Evolutionary conservation across 2,888 invertebrate species (phyloP).

Genomic region (Loripinus fragilis): DNA sequence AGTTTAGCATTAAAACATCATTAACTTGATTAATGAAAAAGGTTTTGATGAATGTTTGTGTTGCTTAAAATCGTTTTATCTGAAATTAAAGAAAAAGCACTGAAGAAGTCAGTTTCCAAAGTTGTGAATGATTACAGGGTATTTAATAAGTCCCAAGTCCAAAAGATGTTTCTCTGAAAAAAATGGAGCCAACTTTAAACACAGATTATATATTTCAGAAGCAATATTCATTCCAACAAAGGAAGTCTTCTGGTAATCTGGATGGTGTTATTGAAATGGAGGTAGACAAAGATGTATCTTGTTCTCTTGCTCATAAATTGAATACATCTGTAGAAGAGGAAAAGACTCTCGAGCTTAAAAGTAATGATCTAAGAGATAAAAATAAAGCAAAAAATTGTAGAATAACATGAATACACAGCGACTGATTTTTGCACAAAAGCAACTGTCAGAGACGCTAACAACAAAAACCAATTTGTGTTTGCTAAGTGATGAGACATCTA

Average conservation of each 20-base stretch:
- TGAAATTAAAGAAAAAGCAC: slow-evolving; percentile 1
- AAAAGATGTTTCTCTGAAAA: not conserved
- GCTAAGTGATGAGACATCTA: slow-evolving; percentile 52
- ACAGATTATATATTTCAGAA: slow-evolving; percentile 1
- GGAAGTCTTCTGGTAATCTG: slow-evolving; percentile 8
- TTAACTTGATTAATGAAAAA: not conserved
- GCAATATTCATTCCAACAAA: slow-evolving; percentile 1
- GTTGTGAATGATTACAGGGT: not conserved
- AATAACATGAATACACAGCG: slow-evolving; percentile 49
- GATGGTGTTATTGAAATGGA: slow-evolving; percentile 1
- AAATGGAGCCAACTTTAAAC: not conserved
- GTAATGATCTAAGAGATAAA: not conserved
- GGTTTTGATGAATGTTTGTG: not conserved
- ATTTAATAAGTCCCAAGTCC: not conserved
- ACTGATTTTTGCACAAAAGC: slow-evolving; percentile 44
- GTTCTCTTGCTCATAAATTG: slow-evolving; percentile 3
- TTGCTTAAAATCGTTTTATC: not conserved
- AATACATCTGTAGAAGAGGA: not conserved
- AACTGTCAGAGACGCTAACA: slow-evolving; percentile 47
- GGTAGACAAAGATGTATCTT: not conserved
- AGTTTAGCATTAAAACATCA: not conserved
- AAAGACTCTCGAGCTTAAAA: not conserved
- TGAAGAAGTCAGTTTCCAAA: not conserved
- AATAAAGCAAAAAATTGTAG: not conserved
- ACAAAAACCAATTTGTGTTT: slow-evolving; percentile 39